phyloP scores from a whole-genome alignment of 2,113 vertebrate species.

The Holacanthus passer region DNA sequence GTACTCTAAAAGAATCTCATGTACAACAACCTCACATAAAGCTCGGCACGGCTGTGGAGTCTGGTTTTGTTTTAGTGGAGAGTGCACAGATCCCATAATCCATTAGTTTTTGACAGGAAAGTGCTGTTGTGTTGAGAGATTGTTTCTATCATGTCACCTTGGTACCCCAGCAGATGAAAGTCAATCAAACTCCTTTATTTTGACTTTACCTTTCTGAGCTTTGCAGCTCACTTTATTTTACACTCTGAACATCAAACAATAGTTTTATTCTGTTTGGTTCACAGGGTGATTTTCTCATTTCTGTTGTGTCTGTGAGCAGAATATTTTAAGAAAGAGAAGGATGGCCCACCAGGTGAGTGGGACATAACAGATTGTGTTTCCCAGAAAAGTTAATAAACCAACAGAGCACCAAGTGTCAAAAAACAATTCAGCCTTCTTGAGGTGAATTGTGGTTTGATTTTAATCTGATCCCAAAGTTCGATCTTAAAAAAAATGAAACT shows the following conservation, averaged over 20 bases:
- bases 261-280: conserved; percentile 12
- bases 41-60: not conserved
- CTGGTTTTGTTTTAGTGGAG: not conserved
- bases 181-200: conserved; percentile 36
- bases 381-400: not conserved
- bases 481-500: no score
- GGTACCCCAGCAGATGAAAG: conserved; percentile 25
- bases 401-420: not conserved
- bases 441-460: not conserved
- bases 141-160: conserved; percentile 15
- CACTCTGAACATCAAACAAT: conserved; percentile 17
- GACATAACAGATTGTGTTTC: not conserved
- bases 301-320: conserved; percentile 17
- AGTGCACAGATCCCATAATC: conserved; percentile 4
- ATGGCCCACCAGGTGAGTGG: not conserved
- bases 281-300: conserved; percentile 51
- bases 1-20: no score
- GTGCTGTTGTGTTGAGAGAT: not conserved
- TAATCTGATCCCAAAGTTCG: not conserved
- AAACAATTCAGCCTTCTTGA: not conserved
- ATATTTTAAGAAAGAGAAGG: conserved; percentile 8
- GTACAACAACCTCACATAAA: not conserved
- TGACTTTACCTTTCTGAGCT: conserved; percentile 4
- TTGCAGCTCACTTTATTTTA: conserved; percentile 41
- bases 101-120: not conserved